Percentiles rank a stretch among this genome's conserved stretches.
phyloP scores from a whole-genome alignment of 2,888 invertebrate species.

The Rhorus exstirpatorius region DNA sequence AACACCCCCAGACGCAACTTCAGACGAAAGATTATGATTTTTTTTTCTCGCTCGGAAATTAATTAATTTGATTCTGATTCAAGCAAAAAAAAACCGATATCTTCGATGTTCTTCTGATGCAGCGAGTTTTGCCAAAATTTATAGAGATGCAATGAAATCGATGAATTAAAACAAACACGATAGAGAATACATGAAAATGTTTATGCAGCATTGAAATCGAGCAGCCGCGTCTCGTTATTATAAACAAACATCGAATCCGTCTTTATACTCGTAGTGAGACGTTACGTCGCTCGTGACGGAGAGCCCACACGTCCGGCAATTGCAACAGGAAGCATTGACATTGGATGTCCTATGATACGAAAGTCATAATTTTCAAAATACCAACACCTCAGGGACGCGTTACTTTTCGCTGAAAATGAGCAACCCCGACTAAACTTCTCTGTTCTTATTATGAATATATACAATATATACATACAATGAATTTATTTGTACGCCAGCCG shows the following conservation, averaged over 20 bases:
- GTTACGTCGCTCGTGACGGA: no score
- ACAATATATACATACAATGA: no score
- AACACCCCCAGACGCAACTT: slow-evolving; percentile 5
- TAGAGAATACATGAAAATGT: slow-evolving; percentile 11
- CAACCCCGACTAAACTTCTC: no score
- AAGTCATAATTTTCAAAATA: neutral
- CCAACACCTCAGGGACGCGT: no score
- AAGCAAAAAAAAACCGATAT: neutral
- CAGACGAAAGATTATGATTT: neutral
- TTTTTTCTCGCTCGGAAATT: neutral
- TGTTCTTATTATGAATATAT: no score
- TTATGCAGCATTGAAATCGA: slow-evolving; percentile 8
- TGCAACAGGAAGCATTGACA: no score
- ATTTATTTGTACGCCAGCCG: no score
- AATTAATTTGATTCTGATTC: no score
- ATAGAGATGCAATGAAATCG: slow-evolving; percentile 24
- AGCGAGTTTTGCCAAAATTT: slow-evolving; percentile 28
- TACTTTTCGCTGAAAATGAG: no score
- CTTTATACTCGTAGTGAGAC: slow-evolving; percentile 21
- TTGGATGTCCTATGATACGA: no score
- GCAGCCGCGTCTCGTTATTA: slow-evolving; percentile 33
- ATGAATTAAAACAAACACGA: slow-evolving; percentile 46
- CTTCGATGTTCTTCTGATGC: neutral
- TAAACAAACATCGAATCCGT: slow-evolving; percentile 39
- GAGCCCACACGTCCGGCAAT: no score